A percentile compares a stretch with the other conserved stretches of the same genome.
These are phyloP conservation scores for Helicolenus hilgendorfi DNA, from an alignment of 2,797 vertebrate species.

Conservation along the genomic window DNA sequence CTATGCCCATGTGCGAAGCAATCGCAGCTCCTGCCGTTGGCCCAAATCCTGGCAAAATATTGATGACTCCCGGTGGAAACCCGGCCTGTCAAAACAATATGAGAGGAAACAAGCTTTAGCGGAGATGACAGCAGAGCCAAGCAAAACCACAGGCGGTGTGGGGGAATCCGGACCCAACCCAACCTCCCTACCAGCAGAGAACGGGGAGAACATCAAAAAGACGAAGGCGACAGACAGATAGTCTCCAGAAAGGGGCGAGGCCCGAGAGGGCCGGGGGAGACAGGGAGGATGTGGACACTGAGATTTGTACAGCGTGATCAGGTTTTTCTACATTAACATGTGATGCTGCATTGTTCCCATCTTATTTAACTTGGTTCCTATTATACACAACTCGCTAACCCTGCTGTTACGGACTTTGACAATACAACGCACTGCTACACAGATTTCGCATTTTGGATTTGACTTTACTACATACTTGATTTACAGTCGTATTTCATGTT, in stretches of 20 bases:
- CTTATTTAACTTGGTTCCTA: slow-evolving; percentile 27
- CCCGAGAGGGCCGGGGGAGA: slow-evolving; percentile 42
- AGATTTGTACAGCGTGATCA: slow-evolving; percentile 51
- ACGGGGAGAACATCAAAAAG: slow-evolving; percentile 85
- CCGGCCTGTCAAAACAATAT: slow-evolving; percentile 95
- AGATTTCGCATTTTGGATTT: neutral
- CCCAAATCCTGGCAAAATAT: slow-evolving; percentile 99
- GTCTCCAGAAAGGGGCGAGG: slow-evolving; percentile 79
- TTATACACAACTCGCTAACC: slow-evolving; percentile 21
- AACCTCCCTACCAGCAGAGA: slow-evolving; percentile 83
- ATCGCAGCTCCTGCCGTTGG: slow-evolving; percentile 97
- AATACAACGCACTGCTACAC: neutral
- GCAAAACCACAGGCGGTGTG: slow-evolving; percentile 88
- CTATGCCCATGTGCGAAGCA: slow-evolving; percentile 96
- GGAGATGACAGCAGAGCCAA: slow-evolving; percentile 89
- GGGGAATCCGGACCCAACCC: slow-evolving; percentile 87
- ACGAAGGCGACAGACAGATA: slow-evolving; percentile 79
- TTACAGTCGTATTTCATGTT: neutral
- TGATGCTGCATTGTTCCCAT: slow-evolving; percentile 31
- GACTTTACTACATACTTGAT: neutral
- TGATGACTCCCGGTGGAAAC: slow-evolving; percentile 99
- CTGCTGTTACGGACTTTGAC: neutral
- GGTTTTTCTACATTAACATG: slow-evolving; percentile 36
- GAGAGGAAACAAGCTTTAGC: slow-evolving; percentile 88
- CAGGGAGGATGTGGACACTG: slow-evolving; percentile 58